Conservation (phyloP, 2,797 vertebrate genomes). For the Epinephelus coioides region DNA sequence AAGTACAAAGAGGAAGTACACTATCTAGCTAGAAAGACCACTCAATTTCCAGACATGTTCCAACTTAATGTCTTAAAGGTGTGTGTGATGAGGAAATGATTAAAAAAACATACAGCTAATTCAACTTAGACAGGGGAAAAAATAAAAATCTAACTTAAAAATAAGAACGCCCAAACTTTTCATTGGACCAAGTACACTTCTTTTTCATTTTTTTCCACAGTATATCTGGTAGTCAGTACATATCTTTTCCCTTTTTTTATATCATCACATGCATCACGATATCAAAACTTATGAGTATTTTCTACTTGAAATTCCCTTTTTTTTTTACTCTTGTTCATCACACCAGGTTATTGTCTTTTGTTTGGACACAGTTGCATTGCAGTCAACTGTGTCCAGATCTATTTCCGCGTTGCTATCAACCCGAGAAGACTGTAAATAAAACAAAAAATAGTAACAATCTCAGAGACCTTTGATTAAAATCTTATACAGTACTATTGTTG, state of each 20-base stretch:
- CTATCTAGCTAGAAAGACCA: slow-evolving; percentile 48
- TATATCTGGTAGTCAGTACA: slow-evolving; percentile 14
- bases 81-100: neutral
- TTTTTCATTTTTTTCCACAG: neutral
- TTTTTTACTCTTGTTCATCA: slow-evolving; percentile 1
- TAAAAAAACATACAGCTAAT: slow-evolving; percentile 19
- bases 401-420: slow-evolving; percentile 27
- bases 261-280: slow-evolving; percentile 36
- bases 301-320: slow-evolving; percentile 4
- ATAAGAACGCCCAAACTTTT: neutral
- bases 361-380: slow-evolving; percentile 3
- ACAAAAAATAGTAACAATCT: slow-evolving; percentile 1
- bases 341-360: neutral
- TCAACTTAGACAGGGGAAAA: neutral
- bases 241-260: neutral
- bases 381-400: slow-evolving; percentile 23
- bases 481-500: slow-evolving; percentile 28
- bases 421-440: slow-evolving; percentile 19
- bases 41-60: slow-evolving; percentile 39
- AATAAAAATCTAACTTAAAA: slow-evolving; percentile 2
- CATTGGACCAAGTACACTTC: neutral
- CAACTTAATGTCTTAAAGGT: slow-evolving; percentile 22
- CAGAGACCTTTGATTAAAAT: slow-evolving; percentile 25
- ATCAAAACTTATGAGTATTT: slow-evolving; percentile 4
- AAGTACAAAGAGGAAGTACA: slow-evolving; percentile 61